Evolutionary conservation across 2,888 invertebrate species (phyloP).

Genomic region (Leucania comma): DNA sequence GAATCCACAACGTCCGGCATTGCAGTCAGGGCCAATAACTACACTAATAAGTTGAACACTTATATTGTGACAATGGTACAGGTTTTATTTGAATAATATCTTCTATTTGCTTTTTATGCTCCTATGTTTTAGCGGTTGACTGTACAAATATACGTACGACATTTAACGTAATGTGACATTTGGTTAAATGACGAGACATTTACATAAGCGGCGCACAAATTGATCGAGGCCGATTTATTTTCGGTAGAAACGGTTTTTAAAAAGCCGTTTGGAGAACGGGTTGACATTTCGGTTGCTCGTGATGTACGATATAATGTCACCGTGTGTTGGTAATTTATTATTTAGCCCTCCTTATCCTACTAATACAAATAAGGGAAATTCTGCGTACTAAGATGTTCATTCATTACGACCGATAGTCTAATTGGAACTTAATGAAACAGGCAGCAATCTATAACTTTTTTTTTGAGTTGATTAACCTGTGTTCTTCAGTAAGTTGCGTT

Average conservation of each 20-base stretch:
- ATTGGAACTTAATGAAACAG: too few relatives aligned
- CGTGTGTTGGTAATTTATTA: constrained; percentile 15
- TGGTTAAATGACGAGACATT: constrained; percentile 64
- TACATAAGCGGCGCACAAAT: constrained; percentile 51
- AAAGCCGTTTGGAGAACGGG: constrained; percentile 6
- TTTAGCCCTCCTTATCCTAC: not conserved
- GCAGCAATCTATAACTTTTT: too few relatives aligned
- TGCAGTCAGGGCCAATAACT: too few relatives aligned
- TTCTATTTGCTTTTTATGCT: not conserved
- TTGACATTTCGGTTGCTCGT: constrained; percentile 24
- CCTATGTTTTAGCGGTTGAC: not conserved
- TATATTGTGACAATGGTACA: too few relatives aligned
- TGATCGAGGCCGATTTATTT: constrained; percentile 56
- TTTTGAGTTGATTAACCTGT: too few relatives aligned
- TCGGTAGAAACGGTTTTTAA: constrained; percentile 17
- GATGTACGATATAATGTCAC: constrained; percentile 3
- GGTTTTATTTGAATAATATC: too few relatives aligned
- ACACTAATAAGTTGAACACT: too few relatives aligned
- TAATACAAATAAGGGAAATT: not conserved
- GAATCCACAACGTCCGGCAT: too few relatives aligned
- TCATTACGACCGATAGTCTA: too few relatives aligned
- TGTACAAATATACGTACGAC: constrained; percentile 13
- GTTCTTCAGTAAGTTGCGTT: too few relatives aligned
- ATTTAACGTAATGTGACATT: constrained; percentile 58
- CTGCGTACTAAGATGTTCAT: not conserved